Evolutionary conservation across 1,140 invertebrate genomes (phyloP).

Genomic region (Thrips palmi): DNA sequence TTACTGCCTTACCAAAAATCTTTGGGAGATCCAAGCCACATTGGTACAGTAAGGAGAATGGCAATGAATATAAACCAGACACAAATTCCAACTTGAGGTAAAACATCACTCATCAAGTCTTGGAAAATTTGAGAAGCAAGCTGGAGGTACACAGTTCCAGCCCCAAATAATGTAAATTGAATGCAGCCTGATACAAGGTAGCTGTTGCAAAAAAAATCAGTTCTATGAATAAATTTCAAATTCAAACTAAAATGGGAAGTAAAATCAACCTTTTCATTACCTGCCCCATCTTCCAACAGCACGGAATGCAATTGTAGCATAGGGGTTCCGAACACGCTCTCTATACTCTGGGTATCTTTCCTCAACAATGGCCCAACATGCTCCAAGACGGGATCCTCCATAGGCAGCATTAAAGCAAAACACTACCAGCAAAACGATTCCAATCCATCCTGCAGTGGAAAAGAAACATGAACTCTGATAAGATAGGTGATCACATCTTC

Average conservation of each 20-base stretch:
- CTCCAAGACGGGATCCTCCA: constrained; percentile 38
- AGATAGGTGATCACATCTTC: neutral
- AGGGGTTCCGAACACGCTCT: constrained; percentile 38
- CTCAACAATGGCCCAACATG: constrained; percentile 52
- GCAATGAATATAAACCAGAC: constrained; percentile 43
- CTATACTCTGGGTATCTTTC: constrained; percentile 39
- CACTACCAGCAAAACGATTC: constrained; percentile 33
- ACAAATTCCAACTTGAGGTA: constrained; percentile 31
- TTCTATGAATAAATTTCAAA: constrained; percentile 6
- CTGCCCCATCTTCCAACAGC: constrained; percentile 38
- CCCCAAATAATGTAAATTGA: constrained; percentile 46
- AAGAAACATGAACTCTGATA: constrained; percentile 5
- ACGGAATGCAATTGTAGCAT: constrained; percentile 41
- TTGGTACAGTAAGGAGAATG: constrained; percentile 34
- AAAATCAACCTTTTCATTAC: constrained; percentile 20
- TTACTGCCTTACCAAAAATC: constrained; percentile 41
- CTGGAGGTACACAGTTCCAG: constrained; percentile 45
- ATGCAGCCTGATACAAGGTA: constrained; percentile 30
- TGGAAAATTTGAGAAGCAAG: constrained; percentile 42
- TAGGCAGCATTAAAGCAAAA: constrained; percentile 37
- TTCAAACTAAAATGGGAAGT: constrained; percentile 1
- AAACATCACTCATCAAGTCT: constrained; percentile 28
- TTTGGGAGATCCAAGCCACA: constrained; percentile 51
- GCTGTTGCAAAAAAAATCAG: constrained; percentile 17
- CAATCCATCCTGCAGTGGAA: constrained; percentile 43